These are phyloP conservation scores for Emys orbicularis DNA, from an alignment of 2,797 vertebrate genomes.

Conservation along the genomic window DNA sequence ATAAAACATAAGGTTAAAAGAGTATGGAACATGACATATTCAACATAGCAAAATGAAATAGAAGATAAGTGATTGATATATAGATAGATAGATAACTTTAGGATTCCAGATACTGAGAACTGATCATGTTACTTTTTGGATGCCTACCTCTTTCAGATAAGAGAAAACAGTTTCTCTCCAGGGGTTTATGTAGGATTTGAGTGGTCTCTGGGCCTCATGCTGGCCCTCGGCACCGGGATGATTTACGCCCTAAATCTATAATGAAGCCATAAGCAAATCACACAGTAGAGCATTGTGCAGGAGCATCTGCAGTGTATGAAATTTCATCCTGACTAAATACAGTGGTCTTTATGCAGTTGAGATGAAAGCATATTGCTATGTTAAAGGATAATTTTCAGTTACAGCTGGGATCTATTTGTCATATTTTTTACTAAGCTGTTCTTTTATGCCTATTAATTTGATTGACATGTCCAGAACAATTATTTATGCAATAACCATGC, in stretches of 20 bases:
- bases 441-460: neutral
- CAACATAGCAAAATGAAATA: neutral
- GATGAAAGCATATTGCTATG: neutral
- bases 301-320: rapidly evolving
- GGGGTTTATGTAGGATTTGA: neutral
- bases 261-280: neutral
- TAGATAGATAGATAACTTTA: neutral
- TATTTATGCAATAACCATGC: neutral
- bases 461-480: neutral
- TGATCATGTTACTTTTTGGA: neutral
- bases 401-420: neutral
- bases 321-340: neutral
- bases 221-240: neutral
- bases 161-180: neutral
- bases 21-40: neutral
- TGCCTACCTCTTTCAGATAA: neutral
- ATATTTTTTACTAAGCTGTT: neutral
- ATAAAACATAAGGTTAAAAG: neutral
- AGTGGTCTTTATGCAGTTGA: neutral
- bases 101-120: neutral
- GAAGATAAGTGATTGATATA: neutral
- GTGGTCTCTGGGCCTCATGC: neutral
- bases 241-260: too few relatives aligned
- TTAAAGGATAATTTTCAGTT: neutral
- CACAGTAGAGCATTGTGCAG: neutral